Evolutionary conservation across 2,888 invertebrate genomes (phyloP), one percentile per base, ranked within the genome.

Genomic region (Gari tellinella): DNA sequence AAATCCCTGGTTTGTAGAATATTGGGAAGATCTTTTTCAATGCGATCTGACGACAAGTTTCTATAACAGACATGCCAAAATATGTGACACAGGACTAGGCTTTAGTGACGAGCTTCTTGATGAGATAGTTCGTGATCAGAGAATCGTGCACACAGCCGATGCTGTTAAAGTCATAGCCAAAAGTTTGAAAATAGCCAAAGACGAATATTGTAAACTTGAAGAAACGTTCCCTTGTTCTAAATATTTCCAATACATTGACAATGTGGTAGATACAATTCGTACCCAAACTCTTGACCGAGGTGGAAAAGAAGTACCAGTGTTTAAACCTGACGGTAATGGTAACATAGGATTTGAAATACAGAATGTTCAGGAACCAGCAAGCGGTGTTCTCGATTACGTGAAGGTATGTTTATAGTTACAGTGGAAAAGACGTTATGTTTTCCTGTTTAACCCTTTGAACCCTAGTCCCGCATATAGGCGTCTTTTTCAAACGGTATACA

Each of bases 1-100:
- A 48, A 88, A 88, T 67, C 85, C 85, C 1, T 89, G 88, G 89
- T 86, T 88, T 62, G 57, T 72, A 17, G 83, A 87, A 66, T 89
- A 85, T 60, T 89, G 88, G 88, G 82, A 87, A 62, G 72, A 85
- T 21, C 53, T 67, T 12, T 88, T 87, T 63, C 38, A 80, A 40
- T 90, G 90, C 63, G 73, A 82, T 53, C 65, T 77, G n/a, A 61
- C 75, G 8, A 83, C 81, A 10, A 83, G 83, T 52, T 88, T 87
- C 61, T 72, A 80, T 23, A 83, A 85, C 61, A 72, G 56, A 12
- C 80, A 79, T 38, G 38, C 51, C 1, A 61, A 37, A 10, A 55
- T 41, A 26, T 88, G 86, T 69, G 43, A 73, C 8, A 49, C 55
- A 0, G 40, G 51, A 25, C 45, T 55, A 5, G 41, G 38, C 15